Evolutionary conservation across 2,888 invertebrate species (phyloP).

Genomic region (Myopa testacea): DNA sequence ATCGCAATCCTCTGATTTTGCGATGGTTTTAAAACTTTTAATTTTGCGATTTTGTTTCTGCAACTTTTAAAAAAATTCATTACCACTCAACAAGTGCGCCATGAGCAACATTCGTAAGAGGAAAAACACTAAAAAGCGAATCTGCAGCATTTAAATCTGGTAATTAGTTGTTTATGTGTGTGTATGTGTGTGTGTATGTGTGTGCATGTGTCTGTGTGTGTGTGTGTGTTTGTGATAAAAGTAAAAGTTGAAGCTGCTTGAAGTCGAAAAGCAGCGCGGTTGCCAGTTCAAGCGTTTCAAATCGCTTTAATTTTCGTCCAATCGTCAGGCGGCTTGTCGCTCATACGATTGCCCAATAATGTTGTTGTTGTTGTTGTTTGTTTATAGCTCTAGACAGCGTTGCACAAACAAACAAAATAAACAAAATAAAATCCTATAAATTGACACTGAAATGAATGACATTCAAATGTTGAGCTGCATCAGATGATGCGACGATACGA

Average conservation of each 20-base stretch:
- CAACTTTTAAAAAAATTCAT: neutral
- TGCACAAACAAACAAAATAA: neutral
- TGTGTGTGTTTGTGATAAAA: neutral
- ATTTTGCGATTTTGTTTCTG: neutral
- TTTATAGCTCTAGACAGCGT: neutral
- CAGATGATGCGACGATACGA: no score
- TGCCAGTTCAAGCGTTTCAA: constrained; percentile 17
- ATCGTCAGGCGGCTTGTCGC: neutral
- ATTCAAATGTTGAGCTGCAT: neutral
- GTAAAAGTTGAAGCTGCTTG: constrained; percentile 24
- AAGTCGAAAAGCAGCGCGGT: neutral
- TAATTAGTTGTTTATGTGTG: neutral
- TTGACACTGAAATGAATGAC: neutral
- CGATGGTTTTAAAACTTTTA: no score
- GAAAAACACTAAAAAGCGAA: neutral
- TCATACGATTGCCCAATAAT: no score
- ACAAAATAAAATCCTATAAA: neutral
- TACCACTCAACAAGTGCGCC: neutral
- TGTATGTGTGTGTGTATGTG: neutral
- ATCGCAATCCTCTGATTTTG: no score
- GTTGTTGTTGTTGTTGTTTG: neutral
- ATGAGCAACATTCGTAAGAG: neutral
- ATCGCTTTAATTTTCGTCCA: constrained; percentile 24
- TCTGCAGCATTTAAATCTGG: neutral
- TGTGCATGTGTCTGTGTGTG: neutral